phyloP scores from a whole-genome alignment of 2,888 invertebrate genomes.

The Caenorhabditis becei region DNA sequence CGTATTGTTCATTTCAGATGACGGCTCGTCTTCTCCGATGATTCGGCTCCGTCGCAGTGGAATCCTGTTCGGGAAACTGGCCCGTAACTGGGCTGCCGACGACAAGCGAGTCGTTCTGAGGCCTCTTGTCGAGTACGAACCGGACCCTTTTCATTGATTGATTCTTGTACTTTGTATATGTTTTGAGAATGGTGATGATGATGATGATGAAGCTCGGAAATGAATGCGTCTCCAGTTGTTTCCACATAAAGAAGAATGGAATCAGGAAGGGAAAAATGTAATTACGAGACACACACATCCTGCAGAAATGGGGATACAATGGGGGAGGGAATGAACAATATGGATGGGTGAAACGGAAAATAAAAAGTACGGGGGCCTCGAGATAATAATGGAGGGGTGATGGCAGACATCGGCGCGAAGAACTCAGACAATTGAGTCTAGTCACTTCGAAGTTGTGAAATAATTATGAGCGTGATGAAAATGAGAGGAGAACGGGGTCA shows the following conservation, averaged over 20 bases:
- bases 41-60: slow-evolving; percentile 56
- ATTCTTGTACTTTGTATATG: background rate
- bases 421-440: background rate
- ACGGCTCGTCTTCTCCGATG: slow-evolving; percentile 18
- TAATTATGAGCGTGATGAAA: background rate
- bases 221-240: slow-evolving; percentile 6
- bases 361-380: background rate
- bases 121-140: slow-evolving; percentile 48
- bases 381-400: too few relatives aligned
- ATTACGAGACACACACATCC: background rate
- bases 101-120: slow-evolving; percentile 57
- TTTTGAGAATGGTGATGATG: slow-evolving; percentile 3
- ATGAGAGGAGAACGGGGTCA: background rate
- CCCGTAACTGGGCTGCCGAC: slow-evolving; percentile 53
- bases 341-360: background rate
- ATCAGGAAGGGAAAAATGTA: background rate
- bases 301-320: background rate
- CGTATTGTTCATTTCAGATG: slow-evolving; percentile 7
- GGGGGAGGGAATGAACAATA: background rate
- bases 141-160: slow-evolving; percentile 39
- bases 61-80: slow-evolving; percentile 60
- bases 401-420: background rate
- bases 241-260: background rate
- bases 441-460: background rate
- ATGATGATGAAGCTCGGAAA: slow-evolving; percentile 1